A percentile compares a stretch with the other conserved stretches of the same genome.
phyloP scores from a whole-genome alignment of 2,113 vertebrate species.

The Motacilla tschutschensis region DNA sequence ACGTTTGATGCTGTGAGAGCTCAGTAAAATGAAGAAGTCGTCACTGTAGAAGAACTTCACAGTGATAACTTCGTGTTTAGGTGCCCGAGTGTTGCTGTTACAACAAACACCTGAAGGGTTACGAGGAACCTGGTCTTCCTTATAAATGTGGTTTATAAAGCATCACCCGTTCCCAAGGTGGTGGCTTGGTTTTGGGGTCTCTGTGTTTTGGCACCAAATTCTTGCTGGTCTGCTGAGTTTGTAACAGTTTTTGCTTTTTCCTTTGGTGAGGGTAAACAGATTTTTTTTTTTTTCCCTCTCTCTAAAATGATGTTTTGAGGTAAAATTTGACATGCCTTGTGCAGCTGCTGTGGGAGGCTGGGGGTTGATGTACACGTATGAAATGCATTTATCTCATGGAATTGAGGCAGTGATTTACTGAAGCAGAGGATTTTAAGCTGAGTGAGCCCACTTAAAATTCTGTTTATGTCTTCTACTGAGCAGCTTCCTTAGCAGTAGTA shows the following conservation, averaged over 20 bases:
- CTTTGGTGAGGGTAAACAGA: not conserved
- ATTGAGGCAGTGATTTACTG: too few species aligned
- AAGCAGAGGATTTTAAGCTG: not conserved
- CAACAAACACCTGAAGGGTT: not conserved
- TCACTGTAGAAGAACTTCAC: not conserved
- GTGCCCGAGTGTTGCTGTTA: accelerated
- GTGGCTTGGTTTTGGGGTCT: not conserved
- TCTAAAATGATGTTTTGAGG: not conserved
- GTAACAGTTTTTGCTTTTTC: not conserved
- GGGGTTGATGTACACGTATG: accelerated
- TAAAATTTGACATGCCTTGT: accelerated
- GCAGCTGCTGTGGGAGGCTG: not conserved
- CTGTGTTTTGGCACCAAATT: not conserved
- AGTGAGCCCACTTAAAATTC: not conserved
- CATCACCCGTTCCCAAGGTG: too few species aligned
- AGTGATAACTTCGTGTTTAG: too few species aligned
- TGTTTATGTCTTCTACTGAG: not conserved
- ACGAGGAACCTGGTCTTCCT: not conserved
- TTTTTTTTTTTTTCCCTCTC: not conserved
- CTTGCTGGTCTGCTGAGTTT: accelerated
- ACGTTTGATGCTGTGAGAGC: not conserved
- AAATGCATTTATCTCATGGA: not conserved
- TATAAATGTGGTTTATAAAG: not conserved
- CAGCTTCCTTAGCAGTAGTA: not conserved
- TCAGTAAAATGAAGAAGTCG: not conserved